Evolutionary conservation across 2,113 vertebrate species (phyloP), one percentile per base, ranked within the genome.

Genomic region (Himantopus leucocephalus): DNA sequence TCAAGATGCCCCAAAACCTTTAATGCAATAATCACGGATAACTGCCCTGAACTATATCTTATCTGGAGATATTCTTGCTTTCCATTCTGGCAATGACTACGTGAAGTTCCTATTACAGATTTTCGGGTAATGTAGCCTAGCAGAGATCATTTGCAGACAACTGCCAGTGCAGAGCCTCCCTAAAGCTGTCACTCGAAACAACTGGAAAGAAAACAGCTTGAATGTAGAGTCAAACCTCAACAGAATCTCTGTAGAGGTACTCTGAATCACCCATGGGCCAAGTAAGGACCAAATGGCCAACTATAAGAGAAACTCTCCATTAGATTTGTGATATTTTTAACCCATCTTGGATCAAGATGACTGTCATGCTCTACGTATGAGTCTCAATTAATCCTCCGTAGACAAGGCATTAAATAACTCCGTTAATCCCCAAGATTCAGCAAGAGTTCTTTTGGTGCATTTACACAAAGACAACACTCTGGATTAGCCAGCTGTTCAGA

Each of bases 301-400:
- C 41, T 27, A 0, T 3, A 90, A 58, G 6, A 84, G n/a, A 83
- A 73, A 10, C 59, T 73, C 48, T n/a, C 14, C 6, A 5, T 16
- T 17, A 81, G 29, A 72, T 3, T 12, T 64, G 10, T 6, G 32
- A 2, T 88, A 74, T 35, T 91, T 94, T 90, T 37, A 87, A 89
- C 6, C 12, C 2, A 0, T 22, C 22, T 8, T 53, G 23, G n/a
- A 88, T 63, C 47, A 90, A 70, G 50, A 84, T 30, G 12, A 67
- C 84, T 10, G 3, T 29, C 24, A 48, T 2, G 24, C 1, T 2
- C 32, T 34, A 53, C 0, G 0, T 29, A 8, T 2, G 7, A 58
- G 14, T 30, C 34, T 58, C 60, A 12, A 18, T 26, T 70, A 64
- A 87, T 24, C 56, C 27, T 78, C 47, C 48, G 16, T 0, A 85